Evolutionary conservation across 1,140 invertebrate genomes (phyloP).

Genomic region (Anoplophora glabripennis): DNA sequence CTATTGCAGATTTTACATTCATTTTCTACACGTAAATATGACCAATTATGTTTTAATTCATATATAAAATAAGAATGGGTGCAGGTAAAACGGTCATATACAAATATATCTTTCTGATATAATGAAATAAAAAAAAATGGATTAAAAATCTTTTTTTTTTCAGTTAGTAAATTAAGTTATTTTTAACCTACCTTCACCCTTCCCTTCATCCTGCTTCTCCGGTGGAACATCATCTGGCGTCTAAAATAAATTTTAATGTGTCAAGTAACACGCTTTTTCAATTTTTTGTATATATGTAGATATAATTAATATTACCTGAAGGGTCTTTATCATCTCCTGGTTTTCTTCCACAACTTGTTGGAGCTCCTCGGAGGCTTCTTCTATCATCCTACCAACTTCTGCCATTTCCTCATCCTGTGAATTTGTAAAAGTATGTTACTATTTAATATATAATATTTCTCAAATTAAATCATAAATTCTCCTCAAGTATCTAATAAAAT

Average conservation of each 20-base stretch:
- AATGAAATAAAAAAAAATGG: no score
- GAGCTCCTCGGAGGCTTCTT: constrained; percentile 35
- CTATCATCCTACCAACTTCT: constrained; percentile 40
- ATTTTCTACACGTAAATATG: background rate
- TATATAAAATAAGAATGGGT: no score
- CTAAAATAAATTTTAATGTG: background rate
- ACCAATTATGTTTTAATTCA: background rate
- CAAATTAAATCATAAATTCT: constrained; percentile 15
- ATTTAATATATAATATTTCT: no score
- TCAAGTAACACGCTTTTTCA: background rate
- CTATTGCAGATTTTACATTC: background rate
- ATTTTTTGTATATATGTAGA: background rate
- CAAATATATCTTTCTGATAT: no score
- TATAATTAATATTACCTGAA: constrained; percentile 4
- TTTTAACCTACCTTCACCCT: background rate
- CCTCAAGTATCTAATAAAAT: background rate
- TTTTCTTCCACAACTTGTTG: constrained; percentile 38
- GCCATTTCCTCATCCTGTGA: constrained; percentile 33
- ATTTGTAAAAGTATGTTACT: background rate
- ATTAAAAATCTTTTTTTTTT: no score
- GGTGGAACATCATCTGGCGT: background rate
- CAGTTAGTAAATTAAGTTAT: no score
- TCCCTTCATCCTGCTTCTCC: background rate
- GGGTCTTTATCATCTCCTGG: constrained; percentile 27
- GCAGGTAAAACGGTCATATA: no score